A percentile compares a stretch with the other conserved stretches of the same genome.
These are phyloP conservation scores for Pan troglodytes DNA, from an alignment of 2,113 vertebrate genomes.

Conservation along the genomic window DNA sequence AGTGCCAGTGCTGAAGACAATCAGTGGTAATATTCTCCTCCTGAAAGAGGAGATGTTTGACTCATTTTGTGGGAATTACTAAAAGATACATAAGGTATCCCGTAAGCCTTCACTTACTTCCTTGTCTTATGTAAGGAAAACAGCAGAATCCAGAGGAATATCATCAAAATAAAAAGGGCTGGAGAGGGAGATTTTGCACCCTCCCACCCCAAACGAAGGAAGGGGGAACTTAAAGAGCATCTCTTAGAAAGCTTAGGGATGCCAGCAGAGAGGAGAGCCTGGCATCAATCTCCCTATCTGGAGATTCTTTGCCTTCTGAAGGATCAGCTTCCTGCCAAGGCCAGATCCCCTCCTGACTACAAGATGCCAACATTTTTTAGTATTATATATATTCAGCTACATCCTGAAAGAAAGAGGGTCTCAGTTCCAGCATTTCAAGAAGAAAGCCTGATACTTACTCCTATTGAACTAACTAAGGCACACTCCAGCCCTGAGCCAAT, in stretches of 20 bases:
- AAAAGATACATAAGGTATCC: background rate
- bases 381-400: background rate
- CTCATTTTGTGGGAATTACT: background rate
- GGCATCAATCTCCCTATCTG: background rate
- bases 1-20: background rate
- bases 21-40: background rate
- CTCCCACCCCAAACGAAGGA: background rate
- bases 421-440: background rate
- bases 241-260: background rate
- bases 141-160: background rate
- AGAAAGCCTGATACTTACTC: background rate
- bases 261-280: no score
- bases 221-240: background rate
- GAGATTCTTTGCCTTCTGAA: background rate
- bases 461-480: background rate
- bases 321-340: background rate
- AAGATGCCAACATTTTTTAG: background rate
- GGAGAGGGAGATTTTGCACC: background rate
- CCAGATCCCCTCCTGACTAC: background rate
- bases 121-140: background rate
- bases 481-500: background rate
- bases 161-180: background rate
- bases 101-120: background rate
- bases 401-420: background rate
- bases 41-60: background rate